Evolutionary conservation across 2,888 invertebrate genomes (phyloP).

Genomic region (Drosophila tripunctata): DNA sequence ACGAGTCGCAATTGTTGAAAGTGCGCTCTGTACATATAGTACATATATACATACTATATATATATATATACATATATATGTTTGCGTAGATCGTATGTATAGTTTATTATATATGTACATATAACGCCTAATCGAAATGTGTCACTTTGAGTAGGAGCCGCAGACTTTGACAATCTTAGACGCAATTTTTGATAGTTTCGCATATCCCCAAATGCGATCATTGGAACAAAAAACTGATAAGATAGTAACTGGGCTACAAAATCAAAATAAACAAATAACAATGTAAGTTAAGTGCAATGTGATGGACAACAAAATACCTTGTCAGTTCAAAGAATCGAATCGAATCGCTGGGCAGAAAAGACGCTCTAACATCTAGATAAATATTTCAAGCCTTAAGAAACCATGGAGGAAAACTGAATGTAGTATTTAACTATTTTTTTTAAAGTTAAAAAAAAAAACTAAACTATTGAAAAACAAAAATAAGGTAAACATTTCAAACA

Average conservation of each 20-base stretch:
- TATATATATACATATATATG: conserved; percentile 12
- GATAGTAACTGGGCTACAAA: conserved; percentile 42
- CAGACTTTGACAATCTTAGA: conserved; percentile 35
- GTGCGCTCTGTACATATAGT: conserved; percentile 53
- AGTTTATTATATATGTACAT: conserved; percentile 16
- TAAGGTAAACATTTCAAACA: no score
- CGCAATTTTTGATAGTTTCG: conserved; percentile 19
- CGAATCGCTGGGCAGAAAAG: no score
- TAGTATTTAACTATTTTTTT: no score
- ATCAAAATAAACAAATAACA: neutral
- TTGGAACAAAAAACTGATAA: conserved; percentile 53
- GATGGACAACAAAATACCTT: no score
- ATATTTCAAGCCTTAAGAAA: no score
- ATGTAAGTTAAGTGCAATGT: no score
- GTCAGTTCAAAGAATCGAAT: no score
- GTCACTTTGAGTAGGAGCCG: conserved; percentile 64
- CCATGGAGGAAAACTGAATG: no score
- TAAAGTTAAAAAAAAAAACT: conserved; percentile 6
- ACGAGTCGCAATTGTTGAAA: conserved; percentile 77
- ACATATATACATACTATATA: conserved; percentile 14
- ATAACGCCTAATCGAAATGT: conserved; percentile 75
- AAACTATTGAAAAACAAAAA: conserved; percentile 5
- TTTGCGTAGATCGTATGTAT: neutral
- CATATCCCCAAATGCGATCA: conserved; percentile 32
- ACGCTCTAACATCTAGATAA: no score